phyloP scores from a whole-genome alignment of 1,140 invertebrate genomes.

The Ooceraea biroi region DNA sequence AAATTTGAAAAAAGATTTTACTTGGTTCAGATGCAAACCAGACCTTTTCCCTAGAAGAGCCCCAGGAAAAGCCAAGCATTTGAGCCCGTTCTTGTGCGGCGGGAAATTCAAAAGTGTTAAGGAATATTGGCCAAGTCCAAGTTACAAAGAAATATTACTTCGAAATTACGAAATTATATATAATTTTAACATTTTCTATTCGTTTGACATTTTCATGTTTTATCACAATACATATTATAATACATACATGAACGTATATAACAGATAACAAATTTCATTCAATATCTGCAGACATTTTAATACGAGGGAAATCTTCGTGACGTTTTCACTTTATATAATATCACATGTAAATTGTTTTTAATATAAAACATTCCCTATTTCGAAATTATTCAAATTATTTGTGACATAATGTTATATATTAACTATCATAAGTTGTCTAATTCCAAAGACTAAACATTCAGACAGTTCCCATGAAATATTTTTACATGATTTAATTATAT shows the following conservation, averaged over 20 bases:
- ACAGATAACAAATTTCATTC: neutral
- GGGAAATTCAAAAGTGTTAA: too few relatives aligned
- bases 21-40: too few relatives aligned
- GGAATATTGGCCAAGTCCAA: too few relatives aligned
- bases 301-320: neutral
- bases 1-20: too few relatives aligned
- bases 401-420: conserved; percentile 1
- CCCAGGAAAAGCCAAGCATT: too few relatives aligned
- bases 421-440: neutral
- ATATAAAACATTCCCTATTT: neutral
- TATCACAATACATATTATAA: neutral
- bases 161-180: conserved; percentile 8
- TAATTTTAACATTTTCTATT: conserved; percentile 1
- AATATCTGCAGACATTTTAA: neutral
- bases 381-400: neutral
- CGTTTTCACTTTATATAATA: conserved; percentile 20
- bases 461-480: conserved; percentile 9
- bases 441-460: neutral
- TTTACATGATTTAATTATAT: conserved; percentile 25
- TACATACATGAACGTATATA: neutral
- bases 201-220: conserved; percentile 9
- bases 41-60: too few relatives aligned
- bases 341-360: conserved; percentile 2
- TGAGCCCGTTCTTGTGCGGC: too few relatives aligned
- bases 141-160: too few relatives aligned